Evolutionary conservation across 1,140 invertebrate genomes (phyloP).

Genomic region (Apolygus lucorum): DNA sequence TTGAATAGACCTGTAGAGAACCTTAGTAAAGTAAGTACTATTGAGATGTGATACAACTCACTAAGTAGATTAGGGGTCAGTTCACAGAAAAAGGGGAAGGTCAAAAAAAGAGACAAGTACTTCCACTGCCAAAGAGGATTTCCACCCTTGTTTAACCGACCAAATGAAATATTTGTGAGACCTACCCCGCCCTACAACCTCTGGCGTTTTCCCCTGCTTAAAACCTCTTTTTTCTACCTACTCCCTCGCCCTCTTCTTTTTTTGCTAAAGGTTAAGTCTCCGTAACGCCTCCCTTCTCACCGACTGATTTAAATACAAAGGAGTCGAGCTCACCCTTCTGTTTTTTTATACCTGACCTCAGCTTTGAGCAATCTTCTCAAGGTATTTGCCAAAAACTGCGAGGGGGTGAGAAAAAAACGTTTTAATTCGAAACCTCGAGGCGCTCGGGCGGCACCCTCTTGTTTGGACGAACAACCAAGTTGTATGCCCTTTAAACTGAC

Average conservation of each 20-base stretch:
- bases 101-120: conserved; percentile 14
- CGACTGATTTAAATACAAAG: conserved; percentile 23
- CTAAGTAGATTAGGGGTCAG: no score
- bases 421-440: conserved; percentile 2
- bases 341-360: conserved; percentile 21
- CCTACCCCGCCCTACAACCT: neutral
- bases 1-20: no score
- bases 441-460: neutral
- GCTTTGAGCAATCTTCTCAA: conserved; percentile 18
- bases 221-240: conserved; percentile 3
- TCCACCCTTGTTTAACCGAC: conserved; percentile 20
- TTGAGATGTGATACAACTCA: no score
- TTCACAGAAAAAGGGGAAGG: no score
- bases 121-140: conserved; percentile 17
- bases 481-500: neutral
- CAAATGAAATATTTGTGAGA: conserved; percentile 21
- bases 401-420: conserved; percentile 16
- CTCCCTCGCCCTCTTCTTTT: neutral
- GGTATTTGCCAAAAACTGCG: conserved; percentile 18
- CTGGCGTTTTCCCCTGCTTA: neutral
- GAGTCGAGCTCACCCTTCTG: neutral
- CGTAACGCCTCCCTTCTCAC: conserved; percentile 16
- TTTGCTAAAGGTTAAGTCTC: conserved; percentile 19
- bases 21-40: no score
- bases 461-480: conserved; percentile 3